These are phyloP conservation scores for Petrocephalus sullivani DNA, from an alignment of 2,797 vertebrate genomes.

Conservation along the genomic window DNA sequence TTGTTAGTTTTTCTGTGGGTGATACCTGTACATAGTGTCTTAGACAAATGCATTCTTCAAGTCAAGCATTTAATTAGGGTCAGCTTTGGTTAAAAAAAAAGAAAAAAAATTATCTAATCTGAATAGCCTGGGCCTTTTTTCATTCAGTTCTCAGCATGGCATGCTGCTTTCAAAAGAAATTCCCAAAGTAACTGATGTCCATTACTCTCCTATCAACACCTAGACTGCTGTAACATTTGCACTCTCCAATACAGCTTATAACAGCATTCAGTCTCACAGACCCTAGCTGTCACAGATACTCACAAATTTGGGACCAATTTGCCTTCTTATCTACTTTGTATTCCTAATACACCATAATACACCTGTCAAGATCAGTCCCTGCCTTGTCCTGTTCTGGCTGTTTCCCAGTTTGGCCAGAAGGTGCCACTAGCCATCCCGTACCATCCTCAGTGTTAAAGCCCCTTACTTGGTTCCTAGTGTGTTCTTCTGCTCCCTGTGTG, in stretches of 20 bases:
- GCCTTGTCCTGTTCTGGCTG: not conserved
- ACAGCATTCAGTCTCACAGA: not conserved
- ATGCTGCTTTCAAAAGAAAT: not conserved
- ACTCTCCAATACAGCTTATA: not conserved
- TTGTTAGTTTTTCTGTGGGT: not conserved
- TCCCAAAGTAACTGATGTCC: not conserved
- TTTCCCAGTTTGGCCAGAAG: not conserved
- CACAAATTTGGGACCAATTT: not conserved
- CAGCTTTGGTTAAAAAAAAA: not conserved
- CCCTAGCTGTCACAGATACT: not conserved
- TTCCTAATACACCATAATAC: not conserved
- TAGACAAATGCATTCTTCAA: no score
- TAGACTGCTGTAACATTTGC: not conserved
- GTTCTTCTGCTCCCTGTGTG: not conserved
- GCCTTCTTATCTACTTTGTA: not conserved
- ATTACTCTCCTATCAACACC: not conserved
- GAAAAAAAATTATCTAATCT: not conserved
- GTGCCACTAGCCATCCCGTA: not conserved
- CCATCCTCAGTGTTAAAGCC: not conserved
- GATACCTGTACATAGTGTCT: not conserved
- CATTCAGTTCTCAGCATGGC: not conserved
- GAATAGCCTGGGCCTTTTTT: not conserved
- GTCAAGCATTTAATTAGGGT: not conserved
- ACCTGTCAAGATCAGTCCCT: not conserved
- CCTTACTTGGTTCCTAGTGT: not conserved